These are phyloP conservation scores for Coremacera marginata DNA, from an alignment of 2,888 invertebrate genomes.

Conservation along the genomic window DNA sequence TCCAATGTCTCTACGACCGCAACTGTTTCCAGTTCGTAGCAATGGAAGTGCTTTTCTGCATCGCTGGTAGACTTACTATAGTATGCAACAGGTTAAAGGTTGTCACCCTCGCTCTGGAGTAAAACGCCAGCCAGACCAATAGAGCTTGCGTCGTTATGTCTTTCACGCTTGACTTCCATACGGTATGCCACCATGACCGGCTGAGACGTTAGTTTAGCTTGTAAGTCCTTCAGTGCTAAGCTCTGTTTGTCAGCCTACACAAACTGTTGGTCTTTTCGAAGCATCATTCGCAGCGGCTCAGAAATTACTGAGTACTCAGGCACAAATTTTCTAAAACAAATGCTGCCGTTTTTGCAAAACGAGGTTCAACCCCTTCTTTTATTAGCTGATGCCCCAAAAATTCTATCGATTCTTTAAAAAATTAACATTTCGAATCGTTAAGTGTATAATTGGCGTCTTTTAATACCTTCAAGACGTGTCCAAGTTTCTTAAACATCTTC, in stretches of 20 bases:
- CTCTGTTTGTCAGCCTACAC: conserved; percentile 29
- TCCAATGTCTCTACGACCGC: conserved; percentile 42
- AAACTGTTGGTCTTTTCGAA: conserved; percentile 30
- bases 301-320: conserved; percentile 26
- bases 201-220: conserved; percentile 14
- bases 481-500: no score
- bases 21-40: no score
- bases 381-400: conserved; percentile 40
- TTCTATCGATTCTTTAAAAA: conserved; percentile 34
- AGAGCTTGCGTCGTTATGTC: conserved; percentile 41
- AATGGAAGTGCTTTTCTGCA: no score
- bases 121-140: conserved; percentile 39
- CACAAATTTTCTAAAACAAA: conserved; percentile 1
- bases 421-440: no score
- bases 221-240: conserved; percentile 20
- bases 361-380: neutral
- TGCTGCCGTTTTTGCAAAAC: neutral
- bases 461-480: no score
- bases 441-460: no score
- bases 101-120: conserved; percentile 32
- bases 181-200: conserved; percentile 22
- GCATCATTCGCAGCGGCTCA: conserved; percentile 31
- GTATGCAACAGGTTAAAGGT: no score
- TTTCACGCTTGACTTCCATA: conserved; percentile 28
- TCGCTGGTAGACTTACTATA: no score